phyloP scores from a whole-genome alignment of 2,113 vertebrate species.

The Picathartes gymnocephalus region DNA sequence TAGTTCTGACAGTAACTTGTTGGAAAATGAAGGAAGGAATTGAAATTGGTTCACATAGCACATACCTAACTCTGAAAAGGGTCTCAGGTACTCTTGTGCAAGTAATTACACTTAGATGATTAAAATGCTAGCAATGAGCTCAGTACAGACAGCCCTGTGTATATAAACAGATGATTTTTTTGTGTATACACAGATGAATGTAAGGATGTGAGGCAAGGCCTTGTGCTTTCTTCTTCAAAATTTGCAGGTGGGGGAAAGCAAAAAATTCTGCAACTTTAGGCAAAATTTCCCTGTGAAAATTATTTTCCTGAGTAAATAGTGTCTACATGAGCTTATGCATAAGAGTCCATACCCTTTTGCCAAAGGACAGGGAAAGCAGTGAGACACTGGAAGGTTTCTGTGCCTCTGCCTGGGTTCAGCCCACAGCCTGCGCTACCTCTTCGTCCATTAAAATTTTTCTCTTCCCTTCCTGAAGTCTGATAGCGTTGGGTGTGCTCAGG shows the following conservation, averaged over 20 bases:
- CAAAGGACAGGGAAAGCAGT: neutral
- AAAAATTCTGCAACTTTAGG: neutral
- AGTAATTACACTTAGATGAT: neutral
- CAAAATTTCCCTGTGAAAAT: neutral
- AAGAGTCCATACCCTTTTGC: neutral
- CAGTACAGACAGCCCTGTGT: neutral
- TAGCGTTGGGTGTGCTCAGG: neutral
- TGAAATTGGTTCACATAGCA: neutral
- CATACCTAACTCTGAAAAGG: neutral
- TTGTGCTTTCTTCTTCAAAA: neutral
- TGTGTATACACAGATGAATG: neutral
- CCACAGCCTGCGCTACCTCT: neutral
- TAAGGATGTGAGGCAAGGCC: neutral
- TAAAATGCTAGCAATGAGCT: neutral
- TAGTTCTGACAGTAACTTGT: neutral
- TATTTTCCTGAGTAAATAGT: neutral
- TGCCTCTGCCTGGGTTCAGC: neutral
- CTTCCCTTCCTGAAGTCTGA: neutral
- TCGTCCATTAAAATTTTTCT: neutral
- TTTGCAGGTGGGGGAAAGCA: neutral
- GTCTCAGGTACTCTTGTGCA: neutral
- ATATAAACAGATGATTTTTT: neutral
- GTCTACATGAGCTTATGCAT: neutral
- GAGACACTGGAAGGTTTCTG: neutral
- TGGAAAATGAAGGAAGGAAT: neutral